These are phyloP conservation scores for Allophyes oxyacanthae DNA, from an alignment of 2,888 invertebrate genomes.

Conservation along the genomic window DNA sequence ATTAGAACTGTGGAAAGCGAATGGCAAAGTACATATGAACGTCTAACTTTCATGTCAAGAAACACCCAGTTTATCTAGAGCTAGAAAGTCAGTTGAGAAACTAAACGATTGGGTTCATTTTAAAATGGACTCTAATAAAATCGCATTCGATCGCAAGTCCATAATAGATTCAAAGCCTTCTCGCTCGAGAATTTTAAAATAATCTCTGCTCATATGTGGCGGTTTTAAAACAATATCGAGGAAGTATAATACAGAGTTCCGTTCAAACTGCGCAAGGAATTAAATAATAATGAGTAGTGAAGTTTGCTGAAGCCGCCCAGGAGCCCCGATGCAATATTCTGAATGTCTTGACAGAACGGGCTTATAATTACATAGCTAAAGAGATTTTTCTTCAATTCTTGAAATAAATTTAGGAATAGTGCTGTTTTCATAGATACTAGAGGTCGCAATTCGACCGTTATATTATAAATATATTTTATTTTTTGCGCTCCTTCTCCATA, in stretches of 20 bases:
- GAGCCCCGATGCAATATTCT: conserved; percentile 54
- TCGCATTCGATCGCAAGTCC: conserved; percentile 4
- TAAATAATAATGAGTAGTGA: conserved; percentile 29
- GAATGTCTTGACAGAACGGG: not conserved
- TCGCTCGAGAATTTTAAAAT: conserved; percentile 33
- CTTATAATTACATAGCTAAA: too few species aligned
- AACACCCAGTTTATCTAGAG: conserved; percentile 3
- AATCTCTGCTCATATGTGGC: conserved; percentile 8
- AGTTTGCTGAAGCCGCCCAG: conserved; percentile 6
- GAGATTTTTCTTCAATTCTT: too few species aligned
- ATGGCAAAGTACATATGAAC: conserved; percentile 21
- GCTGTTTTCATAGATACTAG: too few species aligned
- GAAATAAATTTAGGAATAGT: too few species aligned
- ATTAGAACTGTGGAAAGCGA: conserved; percentile 12
- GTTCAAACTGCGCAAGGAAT: conserved; percentile 29
- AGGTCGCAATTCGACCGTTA: too few species aligned
- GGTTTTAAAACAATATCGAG: conserved; percentile 34
- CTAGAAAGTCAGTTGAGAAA: not conserved
- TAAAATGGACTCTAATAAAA: conserved; percentile 9
- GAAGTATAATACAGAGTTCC: conserved; percentile 33
- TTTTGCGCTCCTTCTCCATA: too few species aligned
- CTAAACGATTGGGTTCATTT: conserved; percentile 5
- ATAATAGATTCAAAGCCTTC: conserved; percentile 24
- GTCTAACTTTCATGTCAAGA: conserved; percentile 19
- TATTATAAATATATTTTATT: too few species aligned